Evolutionary conservation across 2,113 vertebrate genomes (phyloP), one percentile per base, ranked within the genome.

Genomic region (Anguilla rostrata): DNA sequence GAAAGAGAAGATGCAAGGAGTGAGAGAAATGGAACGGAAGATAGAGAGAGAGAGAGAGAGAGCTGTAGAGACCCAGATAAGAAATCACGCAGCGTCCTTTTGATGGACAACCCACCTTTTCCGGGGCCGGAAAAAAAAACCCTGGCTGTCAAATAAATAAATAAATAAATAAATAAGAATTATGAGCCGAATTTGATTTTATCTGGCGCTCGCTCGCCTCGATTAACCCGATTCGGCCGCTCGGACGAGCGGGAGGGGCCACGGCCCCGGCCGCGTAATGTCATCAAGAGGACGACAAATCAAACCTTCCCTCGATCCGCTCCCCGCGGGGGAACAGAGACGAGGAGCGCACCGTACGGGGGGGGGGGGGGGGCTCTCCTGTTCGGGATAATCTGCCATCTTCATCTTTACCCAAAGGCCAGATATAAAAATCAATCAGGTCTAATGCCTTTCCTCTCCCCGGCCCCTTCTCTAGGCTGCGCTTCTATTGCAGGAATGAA

Each of bases 361-460:
- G 91, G 34, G 34, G 34, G 0, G 34, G 34, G 34, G 34, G 34
- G 53, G 85, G 71, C 90, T 95, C 93, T 94, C 91, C 79, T 93
- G 89, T 92, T 94, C 94, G 91, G 92, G 96, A 94, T 90, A 93
- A 95, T 93, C 91, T 91, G 95, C 96, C 94, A 93, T 46, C 90
- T 97, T 97, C 89, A 96, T 97, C 96, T 97, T 96, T 95, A 96
- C 96, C 94, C 96, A 95, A 95, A 94, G 92, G 93, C 89, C 92
- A 92, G 91, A 93, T 92, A 95, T 89, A 89, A 91, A 78, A 93
- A 93, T 95, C 92, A 92, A 92, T 93, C 90, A 14, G 88, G 84
- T 89, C 87, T 46, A 75, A 90, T 88, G 87, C 89, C 83, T 79
- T 26, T 90, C 91, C 88, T 88, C 89, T 84, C 82, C 57, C 43